Evolutionary conservation across 2,888 invertebrate species (phyloP).

Genomic region (Arenicola marina): DNA sequence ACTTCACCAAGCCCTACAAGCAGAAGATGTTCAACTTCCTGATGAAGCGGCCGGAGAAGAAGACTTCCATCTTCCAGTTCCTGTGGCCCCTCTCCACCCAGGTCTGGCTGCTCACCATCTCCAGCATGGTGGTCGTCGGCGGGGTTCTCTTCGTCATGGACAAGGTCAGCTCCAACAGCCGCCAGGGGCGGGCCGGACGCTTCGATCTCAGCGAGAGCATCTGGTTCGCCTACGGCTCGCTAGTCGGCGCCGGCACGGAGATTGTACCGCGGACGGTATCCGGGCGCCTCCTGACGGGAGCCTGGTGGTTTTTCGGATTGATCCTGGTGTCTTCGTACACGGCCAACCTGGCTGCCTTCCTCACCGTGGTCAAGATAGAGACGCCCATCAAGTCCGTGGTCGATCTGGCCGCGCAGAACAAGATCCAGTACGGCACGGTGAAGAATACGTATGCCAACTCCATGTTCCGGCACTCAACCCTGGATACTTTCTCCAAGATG

Average conservation of each 20-base stretch:
- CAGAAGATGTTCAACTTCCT: conserved; percentile 56
- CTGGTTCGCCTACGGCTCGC: conserved; percentile 57
- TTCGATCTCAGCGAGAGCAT: conserved; percentile 49
- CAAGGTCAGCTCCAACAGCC: conserved; percentile 46
- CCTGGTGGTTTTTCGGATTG: conserved; percentile 59
- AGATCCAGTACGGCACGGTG: conserved; percentile 58
- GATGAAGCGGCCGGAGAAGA: conserved; percentile 47
- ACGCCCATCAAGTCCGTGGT: conserved; percentile 56
- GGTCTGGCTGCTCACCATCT: conserved; percentile 54
- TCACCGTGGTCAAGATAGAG: conserved; percentile 58
- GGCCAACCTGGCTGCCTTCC: conserved; percentile 57
- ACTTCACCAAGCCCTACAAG: conserved; percentile 59
- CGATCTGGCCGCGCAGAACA: conserved; percentile 45
- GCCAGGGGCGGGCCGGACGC: conserved; percentile 26
- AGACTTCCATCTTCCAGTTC: conserved; percentile 56
- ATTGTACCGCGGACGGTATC: conserved; percentile 26
- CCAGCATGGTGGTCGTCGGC: conserved; percentile 52
- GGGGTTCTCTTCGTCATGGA: conserved; percentile 51
- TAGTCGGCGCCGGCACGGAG: conserved; percentile 47
- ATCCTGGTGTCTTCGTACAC: conserved; percentile 59
- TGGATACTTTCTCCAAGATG: conserved; percentile 57
- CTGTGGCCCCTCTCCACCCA: conserved; percentile 51
- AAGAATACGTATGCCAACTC: conserved; percentile 52
- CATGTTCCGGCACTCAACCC: conserved; percentile 54
- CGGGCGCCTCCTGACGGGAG: conserved; percentile 53